Conservation (phyloP, 2,113 vertebrate genomes). For the Felis chaus region DNA sequence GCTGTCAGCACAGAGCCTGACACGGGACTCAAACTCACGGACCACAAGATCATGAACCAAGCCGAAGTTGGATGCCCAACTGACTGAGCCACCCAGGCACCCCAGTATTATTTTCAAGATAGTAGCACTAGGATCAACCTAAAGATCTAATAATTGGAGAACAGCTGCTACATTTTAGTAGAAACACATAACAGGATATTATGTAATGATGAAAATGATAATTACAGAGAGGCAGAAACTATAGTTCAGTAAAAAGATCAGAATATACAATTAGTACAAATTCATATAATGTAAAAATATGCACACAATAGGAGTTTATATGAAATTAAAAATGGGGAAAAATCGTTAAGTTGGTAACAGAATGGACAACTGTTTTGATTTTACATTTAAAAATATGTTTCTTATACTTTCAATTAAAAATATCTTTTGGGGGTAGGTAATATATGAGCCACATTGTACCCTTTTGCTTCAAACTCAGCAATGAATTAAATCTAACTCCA, state of each 20-base stretch:
- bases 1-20: too few species aligned
- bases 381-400: neutral
- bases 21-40: too few species aligned
- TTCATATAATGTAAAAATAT: neutral
- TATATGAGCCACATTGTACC: neutral
- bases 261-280: neutral
- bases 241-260: neutral
- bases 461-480: neutral
- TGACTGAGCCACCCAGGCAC: too few species aligned
- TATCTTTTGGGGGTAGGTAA: neutral
- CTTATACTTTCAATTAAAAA: constrained; percentile 6
- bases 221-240: neutral
- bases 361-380: neutral
- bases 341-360: neutral
- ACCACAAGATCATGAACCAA: too few species aligned
- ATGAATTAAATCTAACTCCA: neutral
- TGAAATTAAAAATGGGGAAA: neutral
- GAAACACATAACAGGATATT: neutral
- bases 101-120: neutral
- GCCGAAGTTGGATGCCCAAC: too few species aligned
- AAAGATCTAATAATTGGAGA: neutral
- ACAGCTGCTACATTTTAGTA: neutral
- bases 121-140: neutral
- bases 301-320: neutral
- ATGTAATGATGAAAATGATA: neutral